These are phyloP conservation scores for Siderastrea radians DNA, from an alignment of 92 coral and sea anemone genomes.

Conservation along the genomic window DNA sequence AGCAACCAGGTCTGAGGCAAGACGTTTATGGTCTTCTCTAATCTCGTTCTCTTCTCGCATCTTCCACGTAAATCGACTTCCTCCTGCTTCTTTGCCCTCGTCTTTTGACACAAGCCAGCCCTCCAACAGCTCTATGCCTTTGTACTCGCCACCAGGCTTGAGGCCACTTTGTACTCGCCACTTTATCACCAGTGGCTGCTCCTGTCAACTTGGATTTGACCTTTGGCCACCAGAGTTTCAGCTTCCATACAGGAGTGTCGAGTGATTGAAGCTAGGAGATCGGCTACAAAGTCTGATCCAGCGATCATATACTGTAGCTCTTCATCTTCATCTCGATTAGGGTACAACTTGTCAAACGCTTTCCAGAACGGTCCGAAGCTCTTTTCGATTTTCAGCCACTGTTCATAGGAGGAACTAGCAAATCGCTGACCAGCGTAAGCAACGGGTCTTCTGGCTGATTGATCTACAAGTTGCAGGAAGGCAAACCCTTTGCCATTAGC, in stretches of 20 bases:
- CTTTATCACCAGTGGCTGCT: conserved; percentile 32
- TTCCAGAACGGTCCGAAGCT: conserved; percentile 22
- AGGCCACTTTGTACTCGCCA: neutral
- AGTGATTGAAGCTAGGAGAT: conserved; percentile 47
- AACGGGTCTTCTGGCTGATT: conserved; percentile 27
- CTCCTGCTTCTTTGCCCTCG: conserved; percentile 15
- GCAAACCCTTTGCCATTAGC: conserved; percentile 49
- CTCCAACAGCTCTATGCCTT: conserved; percentile 30
- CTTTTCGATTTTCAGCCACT: conserved; percentile 42
- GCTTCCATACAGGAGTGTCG: conserved; percentile 49
- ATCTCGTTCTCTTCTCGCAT: conserved; percentile 44
- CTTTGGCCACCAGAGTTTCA: conserved; percentile 57
- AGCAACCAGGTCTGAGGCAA: conserved; percentile 32
- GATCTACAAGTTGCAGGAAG: conserved; percentile 33
- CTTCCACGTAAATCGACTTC: conserved; percentile 38
- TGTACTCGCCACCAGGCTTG: conserved; percentile 1
- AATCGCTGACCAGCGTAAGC: conserved; percentile 35
- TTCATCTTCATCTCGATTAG: conserved; percentile 26
- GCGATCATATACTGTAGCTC: conserved; percentile 29
- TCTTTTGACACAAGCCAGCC: conserved; percentile 48
- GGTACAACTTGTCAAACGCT: conserved; percentile 27
- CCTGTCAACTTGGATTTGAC: conserved; percentile 29
- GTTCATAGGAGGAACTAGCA: conserved; percentile 44
- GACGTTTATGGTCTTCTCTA: conserved; percentile 27
- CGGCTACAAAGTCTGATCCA: conserved; percentile 24